A percentile compares a stretch with the other conserved stretches of the same genome.
phyloP scores from a whole-genome alignment of 2,888 invertebrate genomes.

The Rutpela maculata region DNA sequence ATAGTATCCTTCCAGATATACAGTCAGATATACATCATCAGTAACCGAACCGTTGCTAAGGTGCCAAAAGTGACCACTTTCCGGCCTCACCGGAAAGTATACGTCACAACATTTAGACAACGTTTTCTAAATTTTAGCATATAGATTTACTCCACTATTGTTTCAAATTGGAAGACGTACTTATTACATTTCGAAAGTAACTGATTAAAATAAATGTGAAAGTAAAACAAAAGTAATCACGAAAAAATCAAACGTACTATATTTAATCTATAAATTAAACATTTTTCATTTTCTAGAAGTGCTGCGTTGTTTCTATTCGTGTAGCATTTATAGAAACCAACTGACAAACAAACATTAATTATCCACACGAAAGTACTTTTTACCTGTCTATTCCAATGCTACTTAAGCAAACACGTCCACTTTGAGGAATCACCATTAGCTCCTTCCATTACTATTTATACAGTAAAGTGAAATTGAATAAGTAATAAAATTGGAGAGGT shows the following conservation, averaged over 20 bases:
- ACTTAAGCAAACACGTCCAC: conserved; percentile 17
- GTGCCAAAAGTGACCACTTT: too few species aligned
- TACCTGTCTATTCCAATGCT: conserved; percentile 27
- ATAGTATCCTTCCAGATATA: too few species aligned
- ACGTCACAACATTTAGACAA: too few species aligned
- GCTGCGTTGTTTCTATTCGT: conserved; percentile 20
- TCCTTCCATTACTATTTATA: conserved; percentile 24
- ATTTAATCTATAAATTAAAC: conserved; percentile 9
- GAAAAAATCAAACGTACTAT: background rate
- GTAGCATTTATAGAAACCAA: conserved; percentile 4
- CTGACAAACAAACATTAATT: conserved; percentile 33
- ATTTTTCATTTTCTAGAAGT: background rate
- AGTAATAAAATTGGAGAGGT: conserved; percentile 15
- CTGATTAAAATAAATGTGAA: too few species aligned
- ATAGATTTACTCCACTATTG: too few species aligned
- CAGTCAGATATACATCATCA: too few species aligned
- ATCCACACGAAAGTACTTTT: conserved; percentile 29
- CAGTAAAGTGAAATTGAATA: conserved; percentile 19
- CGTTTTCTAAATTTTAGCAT: too few species aligned
- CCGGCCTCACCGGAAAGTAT: too few species aligned
- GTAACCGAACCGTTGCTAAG: too few species aligned
- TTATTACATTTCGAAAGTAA: too few species aligned
- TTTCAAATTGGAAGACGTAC: too few species aligned
- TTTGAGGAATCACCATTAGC: conserved; percentile 35
- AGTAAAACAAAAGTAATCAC: too few species aligned